phyloP scores from a whole-genome alignment of 2,888 invertebrate species.

The Iphiclides podalirius region DNA sequence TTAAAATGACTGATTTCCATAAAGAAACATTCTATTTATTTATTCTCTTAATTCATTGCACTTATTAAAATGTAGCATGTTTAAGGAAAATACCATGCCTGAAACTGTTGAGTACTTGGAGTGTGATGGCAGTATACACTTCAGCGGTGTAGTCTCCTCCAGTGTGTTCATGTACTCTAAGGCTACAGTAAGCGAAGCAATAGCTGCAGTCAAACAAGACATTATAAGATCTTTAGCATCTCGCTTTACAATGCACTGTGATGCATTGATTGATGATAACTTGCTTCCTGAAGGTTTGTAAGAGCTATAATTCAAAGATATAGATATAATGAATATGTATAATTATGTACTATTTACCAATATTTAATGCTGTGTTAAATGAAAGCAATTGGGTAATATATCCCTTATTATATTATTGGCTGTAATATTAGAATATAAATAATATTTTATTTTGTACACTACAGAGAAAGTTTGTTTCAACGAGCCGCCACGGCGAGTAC shows the following conservation, averaged over 20 bases:
- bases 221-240: conserved; percentile 91
- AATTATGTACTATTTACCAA: no score
- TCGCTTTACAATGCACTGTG: conserved; percentile 94
- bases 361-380: no score
- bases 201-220: conserved; percentile 88
- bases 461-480: conserved; percentile 89
- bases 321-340: no score
- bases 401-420: no score
- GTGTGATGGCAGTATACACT: conserved; percentile 84
- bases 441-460: conserved; percentile 35
- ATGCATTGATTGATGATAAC: conserved; percentile 92
- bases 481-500: conserved; percentile 92
- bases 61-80: conserved; percentile 17
- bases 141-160: conserved; percentile 86
- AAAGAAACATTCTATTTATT: no score
- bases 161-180: conserved; percentile 90
- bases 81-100: conserved; percentile 67
- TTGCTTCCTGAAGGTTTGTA: conserved; percentile 83
- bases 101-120: conserved; percentile 75
- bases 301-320: no score
- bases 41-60: no score
- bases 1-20: no score
- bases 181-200: conserved; percentile 86
- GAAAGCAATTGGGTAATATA: no score
- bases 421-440: no score